Conservation (phyloP, 2,888 invertebrate genomes). For the Pseudeuparius sepicola region DNA sequence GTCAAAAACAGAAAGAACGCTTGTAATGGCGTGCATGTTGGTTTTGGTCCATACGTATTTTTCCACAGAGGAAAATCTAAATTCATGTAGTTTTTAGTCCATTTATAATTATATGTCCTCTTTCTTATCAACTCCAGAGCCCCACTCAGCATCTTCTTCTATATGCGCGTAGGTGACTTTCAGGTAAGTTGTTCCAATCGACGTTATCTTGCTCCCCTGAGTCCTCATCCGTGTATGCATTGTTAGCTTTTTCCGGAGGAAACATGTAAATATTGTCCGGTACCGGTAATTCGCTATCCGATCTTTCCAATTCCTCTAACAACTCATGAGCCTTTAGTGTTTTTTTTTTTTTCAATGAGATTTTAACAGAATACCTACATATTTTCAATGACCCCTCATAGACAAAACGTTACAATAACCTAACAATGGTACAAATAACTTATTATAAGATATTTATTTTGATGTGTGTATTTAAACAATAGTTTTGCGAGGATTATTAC, state of each 20-base stretch:
- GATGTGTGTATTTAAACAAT: too few species aligned
- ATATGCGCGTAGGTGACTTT: conserved; percentile 3
- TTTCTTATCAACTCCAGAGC: not conserved
- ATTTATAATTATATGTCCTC: conserved; percentile 1
- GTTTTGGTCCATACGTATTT: conserved; percentile 2
- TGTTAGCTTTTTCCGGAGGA: conserved; percentile 5
- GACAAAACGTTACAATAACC: too few species aligned
- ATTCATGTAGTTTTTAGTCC: not conserved
- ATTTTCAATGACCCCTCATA: too few species aligned
- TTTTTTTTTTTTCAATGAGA: too few species aligned
- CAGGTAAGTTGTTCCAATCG: conserved; percentile 1
- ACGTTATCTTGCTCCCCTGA: too few species aligned
- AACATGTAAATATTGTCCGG: conserved; percentile 1
- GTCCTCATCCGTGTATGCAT: conserved; percentile 3
- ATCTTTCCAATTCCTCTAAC: conserved; percentile 2
- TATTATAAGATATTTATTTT: too few species aligned
- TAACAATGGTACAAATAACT: too few species aligned
- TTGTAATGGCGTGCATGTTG: too few species aligned
- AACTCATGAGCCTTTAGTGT: conserved; percentile 5
- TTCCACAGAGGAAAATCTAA: not conserved
- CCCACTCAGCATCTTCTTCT: conserved; percentile 1
- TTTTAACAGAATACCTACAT: too few species aligned
- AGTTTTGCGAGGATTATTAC: too few species aligned
- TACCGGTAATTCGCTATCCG: not conserved
- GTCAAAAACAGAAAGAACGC: too few species aligned